These are phyloP conservation scores for Zele albiditarsus DNA, from an alignment of 2,888 invertebrate species.

Conservation along the genomic window DNA sequence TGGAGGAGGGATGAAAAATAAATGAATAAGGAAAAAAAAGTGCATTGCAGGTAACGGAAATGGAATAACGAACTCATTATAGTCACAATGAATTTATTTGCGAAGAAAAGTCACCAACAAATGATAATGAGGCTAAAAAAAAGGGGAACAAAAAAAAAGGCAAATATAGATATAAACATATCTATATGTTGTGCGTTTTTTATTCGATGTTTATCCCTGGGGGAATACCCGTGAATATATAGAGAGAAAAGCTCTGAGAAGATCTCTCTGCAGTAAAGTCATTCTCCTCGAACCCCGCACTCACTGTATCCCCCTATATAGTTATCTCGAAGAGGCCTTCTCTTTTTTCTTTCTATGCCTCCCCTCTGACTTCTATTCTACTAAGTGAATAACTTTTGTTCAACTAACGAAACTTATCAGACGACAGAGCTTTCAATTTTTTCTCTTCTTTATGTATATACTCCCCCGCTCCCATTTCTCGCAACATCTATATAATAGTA, in stretches of 20 bases:
- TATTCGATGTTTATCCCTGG: constrained; percentile 33
- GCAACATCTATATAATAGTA: background rate
- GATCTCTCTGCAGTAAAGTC: constrained; percentile 6
- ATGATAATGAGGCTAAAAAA: constrained; percentile 22
- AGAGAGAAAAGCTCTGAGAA: constrained; percentile 23
- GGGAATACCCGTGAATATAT: constrained; percentile 20
- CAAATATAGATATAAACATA: background rate
- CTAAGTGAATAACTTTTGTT: constrained; percentile 47
- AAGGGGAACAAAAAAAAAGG: constrained; percentile 8
- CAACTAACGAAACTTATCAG: constrained; percentile 45
- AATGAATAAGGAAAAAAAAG: too few relatives aligned
- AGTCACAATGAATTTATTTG: constrained; percentile 16
- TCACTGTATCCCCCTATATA: background rate
- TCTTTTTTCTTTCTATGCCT: constrained; percentile 25
- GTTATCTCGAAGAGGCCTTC: constrained; percentile 26
- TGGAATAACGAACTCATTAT: constrained; percentile 15
- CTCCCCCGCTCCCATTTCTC: background rate
- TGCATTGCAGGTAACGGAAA: constrained; percentile 4
- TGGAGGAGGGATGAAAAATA: too few relatives aligned
- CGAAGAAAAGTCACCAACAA: constrained; percentile 26
- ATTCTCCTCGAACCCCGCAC: background rate
- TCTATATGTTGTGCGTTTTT: background rate
- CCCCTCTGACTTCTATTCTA: constrained; percentile 24
- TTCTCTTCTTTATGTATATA: constrained; percentile 21
- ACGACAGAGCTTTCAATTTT: constrained; percentile 23